phyloP scores from a whole-genome alignment of 2,888 invertebrate species.

The Phytoseiulus persimilis region DNA sequence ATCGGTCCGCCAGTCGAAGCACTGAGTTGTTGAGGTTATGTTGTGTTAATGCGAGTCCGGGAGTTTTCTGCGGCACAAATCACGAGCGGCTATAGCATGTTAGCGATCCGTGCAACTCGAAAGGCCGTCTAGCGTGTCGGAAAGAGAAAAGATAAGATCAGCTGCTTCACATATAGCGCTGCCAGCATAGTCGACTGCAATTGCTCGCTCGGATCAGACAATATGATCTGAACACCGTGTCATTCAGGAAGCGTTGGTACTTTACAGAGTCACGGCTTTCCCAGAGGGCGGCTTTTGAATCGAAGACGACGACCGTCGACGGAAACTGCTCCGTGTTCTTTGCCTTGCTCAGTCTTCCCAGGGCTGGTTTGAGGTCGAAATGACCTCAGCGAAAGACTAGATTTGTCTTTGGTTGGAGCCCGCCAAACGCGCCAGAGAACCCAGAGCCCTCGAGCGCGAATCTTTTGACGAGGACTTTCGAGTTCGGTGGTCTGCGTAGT shows the following conservation, averaged over 20 bases:
- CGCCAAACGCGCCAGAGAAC: no score
- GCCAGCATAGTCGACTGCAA: neutral
- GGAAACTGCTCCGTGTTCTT: neutral
- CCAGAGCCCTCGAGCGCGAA: no score
- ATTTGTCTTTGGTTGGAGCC: no score
- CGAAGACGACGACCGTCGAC: neutral
- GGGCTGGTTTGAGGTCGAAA: no score
- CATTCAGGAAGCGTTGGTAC: neutral
- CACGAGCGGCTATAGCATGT: neutral
- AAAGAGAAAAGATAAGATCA: neutral
- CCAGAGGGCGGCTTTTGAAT: neutral
- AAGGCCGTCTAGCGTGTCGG: neutral
- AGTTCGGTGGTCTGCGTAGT: no score
- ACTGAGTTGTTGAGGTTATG: conserved; percentile 5
- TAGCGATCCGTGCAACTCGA: conserved; percentile 5
- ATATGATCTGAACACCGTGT: neutral
- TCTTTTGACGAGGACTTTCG: no score
- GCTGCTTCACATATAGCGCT: neutral
- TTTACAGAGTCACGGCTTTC: neutral
- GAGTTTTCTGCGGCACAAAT: neutral
- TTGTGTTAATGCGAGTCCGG: conserved; percentile 5
- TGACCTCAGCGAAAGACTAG: no score
- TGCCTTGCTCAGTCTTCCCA: no score
- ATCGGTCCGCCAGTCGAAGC: neutral
- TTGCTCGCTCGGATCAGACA: neutral